A percentile compares a stretch with the other conserved stretches of the same genome.
These are phyloP conservation scores for Halictus rubicundus DNA, from an alignment of 1,140 invertebrate species.

Conservation along the genomic window DNA sequence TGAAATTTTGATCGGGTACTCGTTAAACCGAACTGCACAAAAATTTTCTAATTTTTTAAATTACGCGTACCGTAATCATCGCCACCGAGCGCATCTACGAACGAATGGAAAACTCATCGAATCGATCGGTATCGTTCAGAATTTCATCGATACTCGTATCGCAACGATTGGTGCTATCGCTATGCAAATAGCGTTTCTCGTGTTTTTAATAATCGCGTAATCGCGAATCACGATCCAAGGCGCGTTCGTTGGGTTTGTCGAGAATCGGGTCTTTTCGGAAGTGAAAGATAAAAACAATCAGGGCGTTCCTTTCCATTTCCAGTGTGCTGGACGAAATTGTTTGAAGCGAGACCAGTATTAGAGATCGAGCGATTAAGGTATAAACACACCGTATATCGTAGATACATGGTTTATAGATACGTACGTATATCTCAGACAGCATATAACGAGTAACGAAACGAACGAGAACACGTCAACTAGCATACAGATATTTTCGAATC, in stretches of 20 bases:
- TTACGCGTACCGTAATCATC: neutral
- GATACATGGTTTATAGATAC: slow-evolving; percentile 23
- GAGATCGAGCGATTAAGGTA: slow-evolving; percentile 24
- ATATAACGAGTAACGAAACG: slow-evolving; percentile 14
- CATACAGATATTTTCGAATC: neutral
- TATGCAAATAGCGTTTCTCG: slow-evolving; percentile 27
- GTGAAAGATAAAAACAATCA: neutral
- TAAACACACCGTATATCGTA: slow-evolving; percentile 28
- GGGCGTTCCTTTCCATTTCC: slow-evolving; percentile 1
- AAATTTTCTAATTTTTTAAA: slow-evolving; percentile 30
- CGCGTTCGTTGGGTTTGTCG: neutral
- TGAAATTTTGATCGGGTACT: slow-evolving; percentile 6
- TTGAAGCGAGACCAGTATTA: slow-evolving; percentile 42
- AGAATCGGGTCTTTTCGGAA: neutral
- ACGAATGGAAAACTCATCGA: neutral
- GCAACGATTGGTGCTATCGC: slow-evolving; percentile 50
- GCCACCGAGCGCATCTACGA: neutral
- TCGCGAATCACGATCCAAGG: neutral
- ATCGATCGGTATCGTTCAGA: neutral
- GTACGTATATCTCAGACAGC: slow-evolving; percentile 14
- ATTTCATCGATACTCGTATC: neutral
- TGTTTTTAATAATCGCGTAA: neutral
- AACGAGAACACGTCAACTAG: neutral
- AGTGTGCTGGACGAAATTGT: slow-evolving; percentile 23
- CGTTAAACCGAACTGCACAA: slow-evolving; percentile 33